phyloP scores from a whole-genome alignment of 2,888 invertebrate genomes.

The Nipponacmea schrenckii region DNA sequence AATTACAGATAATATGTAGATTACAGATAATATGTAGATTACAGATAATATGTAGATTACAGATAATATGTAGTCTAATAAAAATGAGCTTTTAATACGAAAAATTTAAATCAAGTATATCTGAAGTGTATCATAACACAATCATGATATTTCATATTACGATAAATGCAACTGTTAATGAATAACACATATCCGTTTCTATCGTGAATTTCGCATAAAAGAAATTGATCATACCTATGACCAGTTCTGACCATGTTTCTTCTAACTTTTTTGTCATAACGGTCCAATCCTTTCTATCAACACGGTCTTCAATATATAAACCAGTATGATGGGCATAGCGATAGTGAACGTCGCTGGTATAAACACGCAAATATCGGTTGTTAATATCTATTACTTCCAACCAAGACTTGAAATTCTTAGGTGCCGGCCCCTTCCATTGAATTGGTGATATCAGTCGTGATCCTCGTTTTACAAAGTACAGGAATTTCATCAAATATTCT shows the following conservation, averaged over 20 bases:
- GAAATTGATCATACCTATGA: background rate
- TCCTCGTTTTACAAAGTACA: background rate
- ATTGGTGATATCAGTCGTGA: background rate
- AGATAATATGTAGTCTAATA: no score
- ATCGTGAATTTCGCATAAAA: no score
- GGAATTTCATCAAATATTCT: background rate
- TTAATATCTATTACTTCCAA: background rate
- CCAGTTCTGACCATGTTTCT: background rate
- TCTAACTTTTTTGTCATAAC: background rate
- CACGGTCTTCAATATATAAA: background rate
- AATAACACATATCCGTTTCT: no score
- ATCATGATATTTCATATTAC: no score
- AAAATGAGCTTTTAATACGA: no score
- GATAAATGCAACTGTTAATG: no score
- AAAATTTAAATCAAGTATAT: no score
- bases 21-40: no score
- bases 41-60: no score
- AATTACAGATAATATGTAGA: no score
- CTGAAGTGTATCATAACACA: no score
- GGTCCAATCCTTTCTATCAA: background rate
- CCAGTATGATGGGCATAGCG: background rate
- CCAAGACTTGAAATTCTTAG: background rate
- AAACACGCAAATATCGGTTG: background rate
- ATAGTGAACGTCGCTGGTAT: slow-evolving; percentile 1
- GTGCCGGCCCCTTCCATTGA: background rate